Evolutionary conservation across 1,140 invertebrate genomes (phyloP).

Genomic region (Aricia agestis): DNA sequence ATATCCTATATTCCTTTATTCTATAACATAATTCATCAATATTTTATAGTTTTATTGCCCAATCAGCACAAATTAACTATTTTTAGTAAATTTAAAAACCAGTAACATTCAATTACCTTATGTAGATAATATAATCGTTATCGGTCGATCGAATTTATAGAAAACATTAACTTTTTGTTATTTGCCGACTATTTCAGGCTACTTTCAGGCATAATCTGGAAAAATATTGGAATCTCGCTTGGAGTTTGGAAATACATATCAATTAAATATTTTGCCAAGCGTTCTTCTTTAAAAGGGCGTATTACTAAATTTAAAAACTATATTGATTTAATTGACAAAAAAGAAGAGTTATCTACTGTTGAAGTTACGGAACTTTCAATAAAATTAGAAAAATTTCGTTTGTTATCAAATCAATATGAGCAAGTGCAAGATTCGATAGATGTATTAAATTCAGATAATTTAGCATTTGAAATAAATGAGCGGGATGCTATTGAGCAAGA

Average conservation of each 20-base stretch:
- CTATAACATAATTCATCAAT: background rate
- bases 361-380: slow-evolving; percentile 34
- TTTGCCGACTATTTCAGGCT: too few relatives aligned
- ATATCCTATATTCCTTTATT: too few relatives aligned
- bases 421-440: slow-evolving; percentile 12
- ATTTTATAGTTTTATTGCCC: too few relatives aligned
- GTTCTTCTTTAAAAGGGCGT: slow-evolving; percentile 33
- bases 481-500: slow-evolving; percentile 19
- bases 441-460: slow-evolving; percentile 16
- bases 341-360: slow-evolving; percentile 26
- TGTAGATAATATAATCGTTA: too few relatives aligned
- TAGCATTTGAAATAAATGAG: slow-evolving; percentile 28
- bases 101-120: too few relatives aligned
- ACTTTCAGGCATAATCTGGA: too few relatives aligned
- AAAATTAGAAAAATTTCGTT: slow-evolving; percentile 36
- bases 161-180: too few relatives aligned
- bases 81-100: too few relatives aligned
- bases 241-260: too few relatives aligned
- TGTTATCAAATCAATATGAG: slow-evolving; percentile 33
- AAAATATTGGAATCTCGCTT: too few relatives aligned
- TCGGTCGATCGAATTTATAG: too few relatives aligned
- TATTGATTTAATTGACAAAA: slow-evolving; percentile 24
- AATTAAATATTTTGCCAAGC: slow-evolving; percentile 13
- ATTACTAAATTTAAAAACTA: slow-evolving; percentile 41
- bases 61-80: too few relatives aligned